Conservation (phyloP, 1,140 invertebrate genomes). For the Trichonephila clavata region DNA sequence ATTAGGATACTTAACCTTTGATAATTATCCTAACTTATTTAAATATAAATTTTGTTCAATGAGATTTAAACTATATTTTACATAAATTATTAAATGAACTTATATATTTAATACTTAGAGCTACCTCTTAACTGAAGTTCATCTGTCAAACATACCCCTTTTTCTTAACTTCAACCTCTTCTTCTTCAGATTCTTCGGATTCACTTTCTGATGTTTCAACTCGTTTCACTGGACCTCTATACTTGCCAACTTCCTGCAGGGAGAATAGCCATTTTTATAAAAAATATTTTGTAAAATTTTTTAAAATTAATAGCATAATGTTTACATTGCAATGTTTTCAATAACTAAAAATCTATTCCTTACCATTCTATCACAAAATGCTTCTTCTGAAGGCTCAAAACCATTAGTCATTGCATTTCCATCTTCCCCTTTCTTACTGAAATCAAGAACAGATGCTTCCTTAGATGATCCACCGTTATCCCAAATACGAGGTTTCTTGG, state of each 20-base stretch:
- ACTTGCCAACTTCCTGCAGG: constrained; percentile 71
- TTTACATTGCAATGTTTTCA: not conserved
- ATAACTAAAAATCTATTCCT: not conserved
- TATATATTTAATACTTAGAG: too few species aligned
- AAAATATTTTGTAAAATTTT: too few species aligned
- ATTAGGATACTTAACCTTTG: too few species aligned
- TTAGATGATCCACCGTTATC: constrained; percentile 89
- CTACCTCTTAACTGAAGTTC: too few species aligned
- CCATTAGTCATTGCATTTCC: constrained; percentile 20
- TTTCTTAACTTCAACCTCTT: constrained; percentile 51
- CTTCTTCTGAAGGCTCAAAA: constrained; percentile 65
- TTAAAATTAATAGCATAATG: too few species aligned
- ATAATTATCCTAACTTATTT: too few species aligned
- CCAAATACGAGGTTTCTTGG: constrained; percentile 95
- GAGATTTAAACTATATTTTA: too few species aligned
- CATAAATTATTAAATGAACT: too few species aligned
- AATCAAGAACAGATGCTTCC: constrained; percentile 91
- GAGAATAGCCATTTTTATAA: too few species aligned
- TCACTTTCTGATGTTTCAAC: constrained; percentile 71
- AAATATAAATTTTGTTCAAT: too few species aligned
- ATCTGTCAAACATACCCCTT: constrained; percentile 26
- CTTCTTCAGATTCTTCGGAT: constrained; percentile 78
- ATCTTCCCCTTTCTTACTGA: constrained; percentile 84
- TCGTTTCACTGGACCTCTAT: constrained; percentile 60
- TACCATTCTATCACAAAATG: constrained; percentile 72